Evolutionary conservation across 2,797 vertebrate genomes (phyloP), one percentile per base, ranked within the genome.

Genomic region (Neoniphon sammara): DNA sequence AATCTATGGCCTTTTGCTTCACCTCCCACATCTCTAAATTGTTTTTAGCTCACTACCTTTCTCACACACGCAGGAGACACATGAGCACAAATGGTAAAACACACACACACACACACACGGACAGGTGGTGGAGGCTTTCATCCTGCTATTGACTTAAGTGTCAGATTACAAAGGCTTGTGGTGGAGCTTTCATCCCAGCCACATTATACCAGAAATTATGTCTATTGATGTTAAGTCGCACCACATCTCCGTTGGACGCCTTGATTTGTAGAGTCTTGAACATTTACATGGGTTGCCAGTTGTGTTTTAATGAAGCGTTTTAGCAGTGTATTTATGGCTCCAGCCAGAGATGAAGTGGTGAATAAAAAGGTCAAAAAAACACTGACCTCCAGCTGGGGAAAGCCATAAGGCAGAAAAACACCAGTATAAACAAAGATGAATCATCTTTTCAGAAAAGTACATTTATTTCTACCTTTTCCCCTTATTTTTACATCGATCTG

Each of bases 141-240:
- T 9, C 49, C 0, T 46, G 18, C 12, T 73, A 80, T 73, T 50
- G 81, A 76, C 42, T 2, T 36, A 17, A 25, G 6, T 70, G 57
- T 77, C 55, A 46, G 14, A 9, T 68, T 18, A 66, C 52, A 20
- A n/a, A 62, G 31, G 36, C 9, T 14, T 54, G 56, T 62, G 61
- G 36, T 50, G 66, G 73, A 66, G 60, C 17, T 36, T 31, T 76
- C 47, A 67, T 54, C 25, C 21, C 50, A 44, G 52, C 31, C 54
- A 15, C 42, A 30, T 74, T 74, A 67, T 30, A 66, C 17, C 17
- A 47, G 14, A 60, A 49, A 56, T 73, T 25, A 69, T 18, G 52
- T 55, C 9, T 49, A 70, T 36, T 47, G 36, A 59, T 31, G 34
- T 62, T 36, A 49, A 0, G 3, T 46, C 34, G 53, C 44, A 42